Evolutionary conservation across 2,888 invertebrate species (phyloP).

Genomic region (Eretmocerus hayati): DNA sequence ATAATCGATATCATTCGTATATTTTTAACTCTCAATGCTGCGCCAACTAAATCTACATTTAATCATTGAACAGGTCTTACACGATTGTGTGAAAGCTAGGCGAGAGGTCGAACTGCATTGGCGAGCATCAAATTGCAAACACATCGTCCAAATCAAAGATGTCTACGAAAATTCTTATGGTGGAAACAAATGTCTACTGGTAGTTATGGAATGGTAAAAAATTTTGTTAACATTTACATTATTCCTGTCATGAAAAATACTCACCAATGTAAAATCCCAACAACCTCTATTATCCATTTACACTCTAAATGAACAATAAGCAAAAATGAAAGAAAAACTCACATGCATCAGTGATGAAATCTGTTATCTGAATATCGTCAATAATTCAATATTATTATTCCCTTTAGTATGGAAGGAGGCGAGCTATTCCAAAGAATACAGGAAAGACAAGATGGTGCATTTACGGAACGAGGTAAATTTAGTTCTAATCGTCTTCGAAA

Average conservation of each 20-base stretch:
- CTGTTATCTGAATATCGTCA: too few relatives aligned
- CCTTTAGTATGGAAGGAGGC: constrained; percentile 87
- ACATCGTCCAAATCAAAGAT: constrained; percentile 88
- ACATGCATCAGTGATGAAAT: too few relatives aligned
- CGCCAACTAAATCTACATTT: background rate
- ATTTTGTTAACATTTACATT: too few relatives aligned
- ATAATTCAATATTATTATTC: too few relatives aligned
- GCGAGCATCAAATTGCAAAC: constrained; percentile 81
- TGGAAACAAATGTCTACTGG: constrained; percentile 83
- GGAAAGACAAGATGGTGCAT: constrained; percentile 87
- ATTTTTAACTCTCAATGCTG: too few relatives aligned
- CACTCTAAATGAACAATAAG: too few relatives aligned
- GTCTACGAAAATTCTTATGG: constrained; percentile 96
- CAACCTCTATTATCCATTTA: too few relatives aligned
- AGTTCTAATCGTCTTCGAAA: background rate
- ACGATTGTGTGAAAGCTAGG: constrained; percentile 87
- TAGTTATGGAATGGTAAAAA: constrained; percentile 99
- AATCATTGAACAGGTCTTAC: constrained; percentile 59
- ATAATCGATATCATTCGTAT: too few relatives aligned
- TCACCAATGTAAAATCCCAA: too few relatives aligned
- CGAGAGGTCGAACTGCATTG: constrained; percentile 95
- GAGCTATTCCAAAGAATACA: constrained; percentile 96
- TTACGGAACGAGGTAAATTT: constrained; percentile 77
- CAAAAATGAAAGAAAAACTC: too few relatives aligned
- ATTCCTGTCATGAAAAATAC: too few relatives aligned